Evolutionary conservation across 2,113 vertebrate species (phyloP).

Genomic region (Bolborhynchus lineola): DNA sequence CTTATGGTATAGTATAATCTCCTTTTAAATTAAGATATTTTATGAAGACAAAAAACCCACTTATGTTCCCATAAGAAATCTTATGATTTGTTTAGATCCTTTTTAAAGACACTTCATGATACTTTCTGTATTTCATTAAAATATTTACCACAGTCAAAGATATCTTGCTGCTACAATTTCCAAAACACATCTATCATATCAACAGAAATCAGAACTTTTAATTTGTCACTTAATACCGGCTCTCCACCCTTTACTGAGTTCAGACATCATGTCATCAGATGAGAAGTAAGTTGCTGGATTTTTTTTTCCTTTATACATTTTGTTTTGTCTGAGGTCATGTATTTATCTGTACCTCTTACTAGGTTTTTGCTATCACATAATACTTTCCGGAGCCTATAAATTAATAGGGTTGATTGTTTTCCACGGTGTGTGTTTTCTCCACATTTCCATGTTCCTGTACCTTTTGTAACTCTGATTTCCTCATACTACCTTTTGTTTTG

Average conservation of each 20-base stretch:
- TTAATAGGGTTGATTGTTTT: not conserved
- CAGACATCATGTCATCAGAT: not conserved
- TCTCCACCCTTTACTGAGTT: not conserved
- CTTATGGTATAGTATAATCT: not conserved
- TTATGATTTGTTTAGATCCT: not conserved
- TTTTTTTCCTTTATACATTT: not conserved
- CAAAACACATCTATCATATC: not conserved
- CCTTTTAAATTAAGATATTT: not conserved
- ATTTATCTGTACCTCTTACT: not conserved
- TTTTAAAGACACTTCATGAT: not conserved
- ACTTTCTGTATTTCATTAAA: not conserved
- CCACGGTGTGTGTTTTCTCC: not conserved
- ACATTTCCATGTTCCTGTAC: not conserved
- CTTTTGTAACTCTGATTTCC: not conserved
- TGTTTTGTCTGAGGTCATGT: not conserved
- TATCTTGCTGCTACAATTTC: not conserved
- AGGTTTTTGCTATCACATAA: not conserved
- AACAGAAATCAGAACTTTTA: not conserved
- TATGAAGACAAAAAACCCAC: rapidly evolving
- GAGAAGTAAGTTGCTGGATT: not conserved
- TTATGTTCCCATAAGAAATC: not conserved
- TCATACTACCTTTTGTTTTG: not conserved
- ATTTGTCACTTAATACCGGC: not conserved
- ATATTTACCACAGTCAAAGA: too few species aligned
- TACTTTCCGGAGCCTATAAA: not conserved